Evolutionary conservation across 2,113 vertebrate genomes (phyloP), one percentile per base, ranked within the genome.

Genomic region (Myocastor coypus): DNA sequence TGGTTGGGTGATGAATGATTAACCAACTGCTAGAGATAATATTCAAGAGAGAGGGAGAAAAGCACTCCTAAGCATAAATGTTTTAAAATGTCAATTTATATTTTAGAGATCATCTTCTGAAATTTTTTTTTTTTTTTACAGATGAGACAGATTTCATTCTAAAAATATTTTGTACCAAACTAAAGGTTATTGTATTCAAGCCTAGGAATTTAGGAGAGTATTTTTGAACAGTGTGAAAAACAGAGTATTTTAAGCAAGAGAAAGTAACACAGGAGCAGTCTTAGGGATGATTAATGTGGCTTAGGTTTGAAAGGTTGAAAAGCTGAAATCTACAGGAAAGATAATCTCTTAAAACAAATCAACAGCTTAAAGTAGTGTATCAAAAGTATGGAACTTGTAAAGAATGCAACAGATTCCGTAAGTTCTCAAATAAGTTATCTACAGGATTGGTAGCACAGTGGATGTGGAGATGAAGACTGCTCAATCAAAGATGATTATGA

Each of bases 181-280:
- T 71, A 91, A 96, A 94, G 26, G 32, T 94, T 95, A 87, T 83
- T 50, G 11, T 81, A 84, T 80, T 83, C 69, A 82, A 69, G 32
- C 1, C n/a, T 61, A 91, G 28, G 63, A 9, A 63, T 87, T 92
- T 96, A 19, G 55, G 78, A 91, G 34, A 46, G n/a, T 88, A 32
- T 84, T 85, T 92, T 81, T 57, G 91, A 73, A 86, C 34, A 63
- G 9, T 91, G n/a, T 63, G 40, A 73, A 94, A 63, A 84, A n/a
- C 28, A 68, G 34, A 61, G 28, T 93, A 87, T 91, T 94, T 94
- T 84, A 64, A 88, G 40, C 69, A 90, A 88, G 26, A 19, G 20
- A 80, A 95, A 91, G 61, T 73, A 68, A 69, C 16, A 16, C n/a
- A 75, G 59, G 68, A 80, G 32, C 30, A 26, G 3, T 87, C 50